Evolutionary conservation across 2,888 invertebrate genomes (phyloP), one percentile per base, ranked within the genome.

Genomic region (Suillia variegata): DNA sequence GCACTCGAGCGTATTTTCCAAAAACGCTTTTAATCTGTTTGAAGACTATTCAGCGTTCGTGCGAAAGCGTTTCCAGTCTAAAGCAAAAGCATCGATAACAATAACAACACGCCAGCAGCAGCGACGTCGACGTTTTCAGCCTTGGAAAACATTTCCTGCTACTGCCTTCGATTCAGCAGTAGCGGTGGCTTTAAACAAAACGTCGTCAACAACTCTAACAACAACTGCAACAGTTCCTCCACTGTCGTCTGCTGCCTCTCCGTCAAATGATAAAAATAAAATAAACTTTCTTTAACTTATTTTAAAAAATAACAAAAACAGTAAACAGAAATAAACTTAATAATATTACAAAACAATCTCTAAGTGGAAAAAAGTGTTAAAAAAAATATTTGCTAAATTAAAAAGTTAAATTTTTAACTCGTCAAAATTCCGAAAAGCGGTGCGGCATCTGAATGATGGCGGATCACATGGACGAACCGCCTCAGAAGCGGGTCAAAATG

Each of bases 401-500:
- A 45, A 45, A 62, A 21, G 54, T 58, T 34, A 47, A 31, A n/a
- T 50, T 56, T 58, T 42, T 45, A 51, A 47, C 47, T 50, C 49
- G 34, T 47, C 48, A 56, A 57, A 56, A 64, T 47, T 56, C 45
- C 38, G 3, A 33, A 52, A 20, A 38, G 20, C 17, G 24, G 10
- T 38, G n/a, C 42, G 22, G 17, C 42, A 51, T 63, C 60, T 69
- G 55, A 68, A 85, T 85, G 85, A 96, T 96, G 96, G 94, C 94
- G 87, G 96, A 96, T 89, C 93, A 93, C 87, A 88, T 93, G 85
- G 94, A 94, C 86, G 95, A 95, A 86, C 96, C 95, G 88, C 94
- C 96, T 84, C 94, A 90, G 83, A 96, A 96, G 90, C 91, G 96
- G 89, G 91, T 91, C 82, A 96, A 96, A 86, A 90, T 96, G 73